Conservation (phyloP, 2,888 invertebrate species). For the Sinodicranocentrus sp. region DNA sequence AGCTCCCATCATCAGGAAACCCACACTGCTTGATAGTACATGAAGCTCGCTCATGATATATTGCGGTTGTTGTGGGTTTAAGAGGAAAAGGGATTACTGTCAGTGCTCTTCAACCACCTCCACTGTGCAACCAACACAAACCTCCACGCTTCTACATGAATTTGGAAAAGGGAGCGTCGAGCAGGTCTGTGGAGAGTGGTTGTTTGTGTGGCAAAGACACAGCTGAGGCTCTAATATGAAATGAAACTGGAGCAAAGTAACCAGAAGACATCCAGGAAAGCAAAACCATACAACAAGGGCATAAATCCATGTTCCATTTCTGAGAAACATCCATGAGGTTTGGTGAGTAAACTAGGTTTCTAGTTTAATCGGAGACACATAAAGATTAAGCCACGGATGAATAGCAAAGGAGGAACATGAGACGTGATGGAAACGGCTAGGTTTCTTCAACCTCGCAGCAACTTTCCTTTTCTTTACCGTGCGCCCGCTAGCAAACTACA, state of each 20-base stretch:
- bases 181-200: no score
- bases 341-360: slow-evolving; percentile 51
- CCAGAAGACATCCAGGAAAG: slow-evolving; percentile 41
- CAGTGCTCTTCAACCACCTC: slow-evolving; percentile 22
- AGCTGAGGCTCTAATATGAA: slow-evolving; percentile 16
- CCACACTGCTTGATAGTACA: not conserved
- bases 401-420: slow-evolving; percentile 44
- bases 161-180: no score
- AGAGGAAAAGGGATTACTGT: slow-evolving; percentile 56
- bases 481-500: no score
- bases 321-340: slow-evolving; percentile 34
- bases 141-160: not conserved
- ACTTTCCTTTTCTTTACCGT: no score
- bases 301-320: slow-evolving; percentile 22
- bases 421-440: not conserved
- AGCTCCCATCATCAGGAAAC: not conserved
- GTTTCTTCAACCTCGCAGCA: no score
- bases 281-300: slow-evolving; percentile 12
- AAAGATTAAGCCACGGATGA: slow-evolving; percentile 54
- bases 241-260: slow-evolving; percentile 47
- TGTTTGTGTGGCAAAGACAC: no score
- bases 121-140: not conserved
- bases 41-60: slow-evolving; percentile 50
- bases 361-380: slow-evolving; percentile 59
- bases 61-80: slow-evolving; percentile 55